These are phyloP conservation scores for Eublepharis macularius DNA, from an alignment of 2,113 vertebrate species.

Conservation along the genomic window DNA sequence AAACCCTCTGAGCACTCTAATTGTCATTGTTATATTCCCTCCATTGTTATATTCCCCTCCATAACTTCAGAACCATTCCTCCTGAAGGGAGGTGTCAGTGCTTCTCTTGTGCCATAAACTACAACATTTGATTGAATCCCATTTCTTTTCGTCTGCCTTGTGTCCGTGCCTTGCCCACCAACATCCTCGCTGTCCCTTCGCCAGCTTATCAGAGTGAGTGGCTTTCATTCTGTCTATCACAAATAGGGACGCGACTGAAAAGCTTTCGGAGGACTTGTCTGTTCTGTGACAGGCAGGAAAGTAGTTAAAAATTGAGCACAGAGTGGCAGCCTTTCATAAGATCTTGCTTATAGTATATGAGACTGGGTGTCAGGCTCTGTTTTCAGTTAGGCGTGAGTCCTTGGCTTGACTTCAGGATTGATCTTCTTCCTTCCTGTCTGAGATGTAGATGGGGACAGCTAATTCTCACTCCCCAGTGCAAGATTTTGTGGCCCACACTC, in stretches of 20 bases:
- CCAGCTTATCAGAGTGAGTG: accelerated
- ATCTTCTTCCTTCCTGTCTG: too few relatives aligned
- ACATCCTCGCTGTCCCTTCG: neutral
- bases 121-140: neutral
- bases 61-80: neutral
- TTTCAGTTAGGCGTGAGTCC: too few relatives aligned
- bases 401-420: too few relatives aligned
- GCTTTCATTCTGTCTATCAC: neutral
- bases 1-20: too few relatives aligned
- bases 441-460: too few relatives aligned
- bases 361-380: too few relatives aligned
- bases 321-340: neutral
- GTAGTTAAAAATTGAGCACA: neutral
- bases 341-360: too few relatives aligned
- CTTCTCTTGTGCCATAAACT: neutral
- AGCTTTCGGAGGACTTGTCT: neutral
- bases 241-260: neutral
- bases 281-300: neutral
- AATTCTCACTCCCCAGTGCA: too few relatives aligned
- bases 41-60: neutral
- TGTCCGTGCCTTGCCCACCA: neutral
- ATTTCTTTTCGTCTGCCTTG: neutral
- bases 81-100: neutral
- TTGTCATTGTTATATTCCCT: too few relatives aligned
- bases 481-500: too few relatives aligned